Percentiles rank a stretch among this genome's conserved stretches.
Evolutionary conservation across 2,797 vertebrate species (phyloP).

Genomic region (Momotus momota): DNA sequence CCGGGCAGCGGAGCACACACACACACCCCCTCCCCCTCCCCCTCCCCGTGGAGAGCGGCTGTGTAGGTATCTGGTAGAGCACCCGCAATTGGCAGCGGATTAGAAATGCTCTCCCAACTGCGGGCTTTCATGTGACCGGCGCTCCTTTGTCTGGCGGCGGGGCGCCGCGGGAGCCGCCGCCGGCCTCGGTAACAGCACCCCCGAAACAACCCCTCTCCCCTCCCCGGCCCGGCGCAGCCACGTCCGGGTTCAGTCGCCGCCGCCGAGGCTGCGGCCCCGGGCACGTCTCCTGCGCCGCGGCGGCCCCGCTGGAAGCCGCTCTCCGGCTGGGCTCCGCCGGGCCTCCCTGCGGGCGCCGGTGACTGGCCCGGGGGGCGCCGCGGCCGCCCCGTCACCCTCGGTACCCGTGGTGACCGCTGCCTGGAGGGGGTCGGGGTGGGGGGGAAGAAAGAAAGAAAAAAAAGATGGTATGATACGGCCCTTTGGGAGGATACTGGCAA

Average conservation of each 20-base stretch:
- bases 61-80: not conserved
- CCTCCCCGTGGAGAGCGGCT: not conserved
- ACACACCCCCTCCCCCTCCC: not conserved
- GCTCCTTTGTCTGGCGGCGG: not conserved
- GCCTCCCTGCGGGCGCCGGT: not conserved
- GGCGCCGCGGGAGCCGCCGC: not conserved
- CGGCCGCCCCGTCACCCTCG: too few relatives aligned
- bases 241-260: not conserved
- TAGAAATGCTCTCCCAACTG: constrained; percentile 35
- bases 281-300: not conserved
- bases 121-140: constrained; percentile 24
- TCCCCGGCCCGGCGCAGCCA: not conserved
- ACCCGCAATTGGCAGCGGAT: constrained; percentile 5
- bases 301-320: not conserved
- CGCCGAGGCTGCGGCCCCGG: not conserved
- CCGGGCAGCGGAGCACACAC: not conserved
- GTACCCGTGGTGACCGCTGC: too few relatives aligned
- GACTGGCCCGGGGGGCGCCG: too few relatives aligned
- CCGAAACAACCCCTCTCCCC: fast-evolving
- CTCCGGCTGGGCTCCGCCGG: not conserved
- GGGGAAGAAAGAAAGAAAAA: too few relatives aligned
- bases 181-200: not conserved
- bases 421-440: too few relatives aligned
- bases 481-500: constrained; percentile 83
- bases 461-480: constrained; percentile 23